Percentiles rank a stretch among this genome's conserved stretches.
Evolutionary conservation across 2,113 vertebrate genomes (phyloP).

Genomic region (Centrocercus urophasianus): DNA sequence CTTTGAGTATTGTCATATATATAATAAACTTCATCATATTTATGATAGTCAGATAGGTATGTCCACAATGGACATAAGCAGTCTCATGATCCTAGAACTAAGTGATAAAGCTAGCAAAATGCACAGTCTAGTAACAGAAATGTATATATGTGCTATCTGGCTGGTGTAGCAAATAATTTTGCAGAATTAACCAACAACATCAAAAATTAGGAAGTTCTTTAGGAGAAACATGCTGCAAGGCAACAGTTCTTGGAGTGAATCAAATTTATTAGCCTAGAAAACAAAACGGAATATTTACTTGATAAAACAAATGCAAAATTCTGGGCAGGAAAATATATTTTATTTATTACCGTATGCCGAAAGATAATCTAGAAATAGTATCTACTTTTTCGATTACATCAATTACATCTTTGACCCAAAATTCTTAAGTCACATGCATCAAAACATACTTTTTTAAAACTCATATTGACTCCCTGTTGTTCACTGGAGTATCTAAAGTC

Average conservation of each 20-base stretch:
- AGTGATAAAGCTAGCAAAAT: background rate
- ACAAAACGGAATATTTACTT: background rate
- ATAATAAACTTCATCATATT: background rate
- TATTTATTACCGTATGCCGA: background rate
- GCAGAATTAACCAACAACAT: background rate
- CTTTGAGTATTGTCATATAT: background rate
- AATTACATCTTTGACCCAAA: background rate
- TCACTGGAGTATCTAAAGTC: background rate
- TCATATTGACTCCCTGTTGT: background rate
- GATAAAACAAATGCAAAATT: background rate
- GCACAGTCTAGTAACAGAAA: background rate
- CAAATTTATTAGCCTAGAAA: background rate
- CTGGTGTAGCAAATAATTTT: background rate
- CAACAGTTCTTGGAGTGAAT: background rate
- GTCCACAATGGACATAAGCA: background rate
- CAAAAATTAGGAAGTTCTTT: background rate
- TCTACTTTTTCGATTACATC: background rate
- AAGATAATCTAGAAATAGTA: background rate
- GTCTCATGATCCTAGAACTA: background rate
- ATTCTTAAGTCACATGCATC: background rate
- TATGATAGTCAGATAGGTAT: background rate
- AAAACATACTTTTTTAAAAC: background rate
- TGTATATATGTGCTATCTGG: background rate
- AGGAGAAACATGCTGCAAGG: background rate
- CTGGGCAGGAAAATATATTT: background rate